Base-by-base conservation (phyloP, 2,888 invertebrate genomes). In the Cryptocephalus primarius region DNA sequence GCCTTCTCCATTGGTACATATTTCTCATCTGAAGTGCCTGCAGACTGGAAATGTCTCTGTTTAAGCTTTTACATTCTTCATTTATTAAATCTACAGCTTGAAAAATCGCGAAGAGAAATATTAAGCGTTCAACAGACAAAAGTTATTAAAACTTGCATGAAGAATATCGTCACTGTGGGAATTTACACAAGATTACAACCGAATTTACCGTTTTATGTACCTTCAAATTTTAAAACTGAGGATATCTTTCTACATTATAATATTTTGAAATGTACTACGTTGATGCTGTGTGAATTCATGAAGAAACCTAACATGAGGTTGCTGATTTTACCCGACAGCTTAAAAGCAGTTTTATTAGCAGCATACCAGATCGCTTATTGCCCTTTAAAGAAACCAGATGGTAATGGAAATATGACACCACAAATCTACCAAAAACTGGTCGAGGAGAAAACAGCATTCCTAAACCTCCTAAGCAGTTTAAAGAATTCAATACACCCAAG, bases 51-150 rank as follows among this genome's bases (percentile, higher is more conserved):
- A 44, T 78, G 74, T 59, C 54, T 79, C 33, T 52, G 61, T 10
- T 65, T 72, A 46, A 72, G 74, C 53, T 65, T 74, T 34, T 60
- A 66, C 53, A 65, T 75, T 54, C 67, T 78, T 41, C 67, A 61
- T 56, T 64, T 50, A 56, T 72, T 63, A 57, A 67, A 50, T 42
- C 41, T 46, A n/a, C 48, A 53, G 42, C 44, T 59, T 8, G 47
- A 52, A 44, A 44, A 46, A 45, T 47, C 57, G 13, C 60, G 68
- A 9, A 64, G 63, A 12, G 63, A 72, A 54, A 62, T 75, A 11
- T 70, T 88, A 40, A 86, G 83, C 65, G 77, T 86, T 1, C 77
- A 76, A 56, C 77, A 85, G 63, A 79, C 80, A 57, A 81, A 78
- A 65, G 66, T 71, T n/a, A 60, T 88, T 6, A 73, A 79, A 59